Base-by-base conservation (phyloP, 2,888 invertebrate species). In the Caenorhabditis macrosperma region DNA sequence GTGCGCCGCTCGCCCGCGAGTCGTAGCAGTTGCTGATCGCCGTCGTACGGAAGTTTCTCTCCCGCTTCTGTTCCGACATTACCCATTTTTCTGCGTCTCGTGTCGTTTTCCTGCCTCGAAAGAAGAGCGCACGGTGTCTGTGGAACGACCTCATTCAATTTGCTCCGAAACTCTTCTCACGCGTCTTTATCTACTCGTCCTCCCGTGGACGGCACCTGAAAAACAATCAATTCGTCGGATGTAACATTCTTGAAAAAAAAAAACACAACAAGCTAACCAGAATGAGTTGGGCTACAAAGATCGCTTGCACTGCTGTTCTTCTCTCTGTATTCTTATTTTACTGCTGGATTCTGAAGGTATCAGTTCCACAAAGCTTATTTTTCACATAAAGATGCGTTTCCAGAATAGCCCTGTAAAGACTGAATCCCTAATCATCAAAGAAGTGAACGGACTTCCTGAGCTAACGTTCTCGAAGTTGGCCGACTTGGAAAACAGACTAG, bases 391-490 rank as follows among this genome's bases (percentile, higher is more conserved):
- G n/a, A n/a, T n/a, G 33, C 33, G 33, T 10, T 33, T 33, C 38
- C 63, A 72, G 72, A 72, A 46, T 26, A 63, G 28, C 1, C 57
- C 74, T 22, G 20, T 26, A 0, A 48, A 24, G 54, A 22, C 28
- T 0, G 60, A 71, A 28, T 50, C 60, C 0, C 15, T 52, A 9
- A 30, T 52, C 1, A 63, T 63, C 35, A 52, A 33, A 72, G 60
- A 72, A n/a, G 26, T 57, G 0, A 33, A 63, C 15, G 66, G 38
- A 6, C 5, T 74, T 6, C 74, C 74, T 3, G 64, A 74, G 17
- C 9, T 74, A 0, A 64, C 74, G 5, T 74, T 74, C 17, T 74
- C 74, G 5, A 74, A 54, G 24, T 24, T 74, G 15, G 74, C 74
- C 15, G 74, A 74, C 26, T 10, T 74, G 0, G 74, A 74, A 20